Conservation (phyloP, 1,140 invertebrate genomes). For the Zaprionus vittiger region DNA sequence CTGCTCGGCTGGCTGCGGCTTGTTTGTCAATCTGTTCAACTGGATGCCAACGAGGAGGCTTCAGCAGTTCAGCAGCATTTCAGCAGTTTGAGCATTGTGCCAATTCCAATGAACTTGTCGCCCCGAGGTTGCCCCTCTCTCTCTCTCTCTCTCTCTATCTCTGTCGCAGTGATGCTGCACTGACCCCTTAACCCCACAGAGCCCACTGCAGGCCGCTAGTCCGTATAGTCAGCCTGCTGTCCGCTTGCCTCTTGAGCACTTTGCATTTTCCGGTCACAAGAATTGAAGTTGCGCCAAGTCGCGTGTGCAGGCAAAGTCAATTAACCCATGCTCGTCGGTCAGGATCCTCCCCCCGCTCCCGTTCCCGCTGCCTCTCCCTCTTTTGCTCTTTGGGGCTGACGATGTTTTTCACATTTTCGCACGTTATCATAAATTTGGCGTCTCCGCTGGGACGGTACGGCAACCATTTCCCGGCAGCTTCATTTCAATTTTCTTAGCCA, state of each 20-base stretch:
- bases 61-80: constrained; percentile 19
- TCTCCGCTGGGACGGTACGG: constrained; percentile 35
- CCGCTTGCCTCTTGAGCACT: constrained; percentile 27
- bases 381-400: neutral
- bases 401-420: constrained; percentile 53
- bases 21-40: constrained; percentile 81
- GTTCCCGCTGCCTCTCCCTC: neutral
- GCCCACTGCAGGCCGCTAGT: neutral
- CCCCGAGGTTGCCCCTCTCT: constrained; percentile 16
- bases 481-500: constrained; percentile 77
- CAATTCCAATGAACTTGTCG: constrained; percentile 67
- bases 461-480: constrained; percentile 37
- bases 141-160: neutral
- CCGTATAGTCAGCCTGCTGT: neutral
- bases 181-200: neutral
- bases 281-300: constrained; percentile 52
- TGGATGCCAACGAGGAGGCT: constrained; percentile 46
- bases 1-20: constrained; percentile 77
- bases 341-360: neutral
- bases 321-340: constrained; percentile 50
- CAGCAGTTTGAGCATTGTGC: constrained; percentile 63
- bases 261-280: constrained; percentile 47
- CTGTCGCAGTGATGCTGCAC: constrained; percentile 20
- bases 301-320: constrained; percentile 59
- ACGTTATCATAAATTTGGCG: constrained; percentile 67